A percentile compares a stretch with the other conserved stretches of the same genome.
These are phyloP conservation scores for Dasyurus viverrinus DNA, from an alignment of 2,113 vertebrate genomes.

Conservation along the genomic window DNA sequence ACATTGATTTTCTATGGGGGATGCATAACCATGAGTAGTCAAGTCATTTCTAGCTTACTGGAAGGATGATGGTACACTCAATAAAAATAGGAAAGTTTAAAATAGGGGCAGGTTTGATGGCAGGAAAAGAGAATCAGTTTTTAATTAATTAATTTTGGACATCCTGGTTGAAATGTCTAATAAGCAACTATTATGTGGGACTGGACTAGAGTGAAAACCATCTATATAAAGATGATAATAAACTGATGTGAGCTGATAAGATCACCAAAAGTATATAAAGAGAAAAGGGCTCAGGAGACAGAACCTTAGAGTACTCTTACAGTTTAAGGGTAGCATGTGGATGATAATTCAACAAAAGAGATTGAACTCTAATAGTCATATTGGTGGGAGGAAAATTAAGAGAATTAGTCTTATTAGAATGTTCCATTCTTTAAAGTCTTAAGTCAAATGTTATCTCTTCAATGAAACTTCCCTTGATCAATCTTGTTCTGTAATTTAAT, in stretches of 20 bases:
- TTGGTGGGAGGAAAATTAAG: neutral
- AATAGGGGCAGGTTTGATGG: neutral
- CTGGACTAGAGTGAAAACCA: neutral
- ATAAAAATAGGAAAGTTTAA: slow-evolving; percentile 16
- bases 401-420: neutral
- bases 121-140: neutral
- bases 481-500: neutral
- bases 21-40: neutral
- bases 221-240: neutral
- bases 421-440: neutral
- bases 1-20: neutral
- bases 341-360: neutral
- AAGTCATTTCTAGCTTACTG: neutral
- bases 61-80: neutral
- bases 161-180: neutral
- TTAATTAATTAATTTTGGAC: neutral
- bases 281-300: neutral
- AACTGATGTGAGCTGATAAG: neutral
- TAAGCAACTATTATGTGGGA: neutral
- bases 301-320: neutral
- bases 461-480: neutral
- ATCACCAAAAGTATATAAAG: neutral
- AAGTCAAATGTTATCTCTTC: neutral
- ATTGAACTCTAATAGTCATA: neutral
- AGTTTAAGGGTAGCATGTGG: neutral